Evolutionary conservation across 2,888 invertebrate genomes (phyloP), one percentile per base, ranked within the genome.

Genomic region (Cephus pulcher): DNA sequence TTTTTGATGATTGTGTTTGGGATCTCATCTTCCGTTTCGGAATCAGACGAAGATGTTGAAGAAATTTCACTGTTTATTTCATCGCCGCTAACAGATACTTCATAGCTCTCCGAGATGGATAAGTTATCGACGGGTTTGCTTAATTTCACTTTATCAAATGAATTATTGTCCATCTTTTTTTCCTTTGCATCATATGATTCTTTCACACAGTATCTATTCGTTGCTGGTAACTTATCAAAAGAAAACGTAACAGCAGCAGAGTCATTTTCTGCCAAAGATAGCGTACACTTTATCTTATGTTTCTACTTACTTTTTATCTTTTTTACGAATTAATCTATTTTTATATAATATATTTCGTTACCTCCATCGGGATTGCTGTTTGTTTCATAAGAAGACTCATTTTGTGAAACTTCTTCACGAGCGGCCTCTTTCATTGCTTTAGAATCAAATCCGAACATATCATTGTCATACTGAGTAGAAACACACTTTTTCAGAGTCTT

Each of bases 1-100:
- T 89, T 90, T 73, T 88, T 82, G 32, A 88, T 87, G 40, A 90
- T 87, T 56, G 56, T 56, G 23, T 56, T 56, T 9, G 56, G 23
- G 23, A 56, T 56, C 56, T 56, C 56, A 23, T 56, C 56, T 15
- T 56, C 56, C 56, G 56, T 56, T 56, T 9, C 56, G 56, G 56
- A 56, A 56, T 56, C 56, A 9, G 56, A 56, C 9, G 56, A 56
- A 2, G 56, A 56, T 9, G 23, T 23, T 56, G 56, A 56, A 6
- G 56, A 56, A 56, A 56, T 56, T 23, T 56, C 56, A 56, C 56
- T 56, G 9, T 56, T 56, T 56, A 56, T 23, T 56, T 56, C 56
- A 2, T 56, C 56, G 23, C 23, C 56, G 56, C 56, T 56, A 23
- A 56, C 23, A 9, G 56, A 56, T 23, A 56, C 56, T 23, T 56